Evolutionary conservation across 2,113 vertebrate genomes (phyloP), one percentile per base, ranked within the genome.

Genomic region (Archilochus colubris): DNA sequence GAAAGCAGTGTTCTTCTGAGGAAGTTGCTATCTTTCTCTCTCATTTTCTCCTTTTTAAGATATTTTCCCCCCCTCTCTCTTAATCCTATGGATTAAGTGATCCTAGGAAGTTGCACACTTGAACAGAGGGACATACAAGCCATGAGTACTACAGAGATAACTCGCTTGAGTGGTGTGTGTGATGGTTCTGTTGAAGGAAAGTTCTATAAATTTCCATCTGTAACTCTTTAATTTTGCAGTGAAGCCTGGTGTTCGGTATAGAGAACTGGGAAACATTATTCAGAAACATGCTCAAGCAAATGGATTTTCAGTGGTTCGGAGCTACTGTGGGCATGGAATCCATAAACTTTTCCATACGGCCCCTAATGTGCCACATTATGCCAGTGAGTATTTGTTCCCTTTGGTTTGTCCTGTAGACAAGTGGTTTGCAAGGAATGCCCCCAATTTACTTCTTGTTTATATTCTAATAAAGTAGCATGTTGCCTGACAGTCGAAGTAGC

Each of bases 251-350:
- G 98, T 99, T 68, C 98, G 99, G 50, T 99, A 99, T 97, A 98
- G 99, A 96, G 99, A 99, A 82, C 78, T 99, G 91, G 99, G 99
- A 63, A 99, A 99, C 96, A 99, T 99, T 91, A 99, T 99, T 95
- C 99, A 99, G 98, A 99, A 99, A 91, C 99, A 99, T 0, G 99
- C 99, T 21, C 99, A 99, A 96, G 99, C 99, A 67, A 99, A 97
- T 76, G 98, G 99, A 66, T 99, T 99, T 98, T 99, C 99, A 25
- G 99, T 99, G 88, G 99, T 99, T 96, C 98, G 99, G 69, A 99
- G 99, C 96, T 99, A 99, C 97, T 99, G 99, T 48, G 99, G 99
- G 46, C 99, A 99, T 73, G 99, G 99, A 83, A 99, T 99, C 94
- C 99, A 99, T 96, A 99, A 98, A 91, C 99, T 99, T 78, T 99